Base-by-base conservation (phyloP, 2,888 invertebrate genomes). In the Alloscopus bannaensis region DNA sequence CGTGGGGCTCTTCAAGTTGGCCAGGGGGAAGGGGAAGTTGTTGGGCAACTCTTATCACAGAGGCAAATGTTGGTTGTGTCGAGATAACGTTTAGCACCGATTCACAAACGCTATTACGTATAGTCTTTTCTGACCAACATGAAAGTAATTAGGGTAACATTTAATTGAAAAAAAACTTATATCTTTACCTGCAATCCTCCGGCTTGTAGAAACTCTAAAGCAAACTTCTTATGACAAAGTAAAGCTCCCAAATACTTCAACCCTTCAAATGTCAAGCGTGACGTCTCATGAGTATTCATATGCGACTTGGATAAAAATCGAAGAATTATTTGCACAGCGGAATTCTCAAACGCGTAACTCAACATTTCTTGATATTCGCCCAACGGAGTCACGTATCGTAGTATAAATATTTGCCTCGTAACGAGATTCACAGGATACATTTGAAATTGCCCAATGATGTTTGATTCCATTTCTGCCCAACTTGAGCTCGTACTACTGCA, bases 291-390 rank as follows among this genome's bases (percentile, higher is more conserved):
- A 0, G 96, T 95, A 88, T 95, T 95, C 88, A 95, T 94, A 2
- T 94, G 91, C 52, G 97, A 92, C 88, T 97, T 95, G 31, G 86
- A 84, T 18, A 98, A 93, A 88, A 97, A 98, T 29, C 94, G 94
- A 64, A 98, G 91, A 85, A 99, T 96, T 24, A 99, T 90, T 42
- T 95, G 94, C 81, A 99, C 90, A 0, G 97, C 97, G 69, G 94
- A 94, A 87, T 96, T 93, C 87, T 98, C 98, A 89, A 98, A 97
- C 55, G 97, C 95, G 88, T 96, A 94, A 64, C 94, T 94, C 26
- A 99, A 91, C 88, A 98, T 95, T 93, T 98, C 98, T 88, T 99
- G 99, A 88, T 98, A 99, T 88, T 98, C 99, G 16, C 98, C 99
- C 92, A 98, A 94, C 0, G 98, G 96, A 2, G 96, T 95, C n/a